phyloP scores from a whole-genome alignment of 2,797 vertebrate genomes.

The Cyprinodon diabolis region DNA sequence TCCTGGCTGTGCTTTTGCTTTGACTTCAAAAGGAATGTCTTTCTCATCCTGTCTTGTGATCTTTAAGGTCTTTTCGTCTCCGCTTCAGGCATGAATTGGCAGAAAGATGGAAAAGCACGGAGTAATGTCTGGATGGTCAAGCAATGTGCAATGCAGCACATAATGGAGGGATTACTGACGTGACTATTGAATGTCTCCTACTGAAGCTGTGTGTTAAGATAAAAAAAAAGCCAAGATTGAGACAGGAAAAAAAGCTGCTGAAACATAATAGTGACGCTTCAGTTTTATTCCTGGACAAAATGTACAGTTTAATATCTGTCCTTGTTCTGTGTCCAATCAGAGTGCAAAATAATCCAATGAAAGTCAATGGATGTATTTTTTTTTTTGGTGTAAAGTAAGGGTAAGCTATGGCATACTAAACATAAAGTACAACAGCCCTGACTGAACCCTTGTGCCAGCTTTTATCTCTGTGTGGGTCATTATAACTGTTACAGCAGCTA shows the following conservation, averaged over 20 bases:
- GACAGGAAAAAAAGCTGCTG: conserved; percentile 4
- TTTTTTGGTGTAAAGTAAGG: no score
- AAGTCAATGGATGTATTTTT: no score
- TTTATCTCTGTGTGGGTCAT: no score
- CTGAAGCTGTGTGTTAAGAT: conserved; percentile 17
- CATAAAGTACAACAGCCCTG: no score
- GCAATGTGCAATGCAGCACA: conserved; percentile 45
- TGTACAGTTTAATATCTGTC: not conserved
- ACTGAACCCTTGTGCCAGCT: no score
- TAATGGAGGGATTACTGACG: conserved; percentile 15
- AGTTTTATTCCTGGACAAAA: not conserved
- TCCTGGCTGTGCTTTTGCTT: conserved; percentile 29
- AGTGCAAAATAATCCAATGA: no score
- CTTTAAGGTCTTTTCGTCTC: conserved; percentile 33
- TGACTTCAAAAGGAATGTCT: conserved; percentile 57
- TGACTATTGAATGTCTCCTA: not conserved
- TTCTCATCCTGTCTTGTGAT: conserved; percentile 46
- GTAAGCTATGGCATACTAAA: no score
- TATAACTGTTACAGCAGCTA: no score
- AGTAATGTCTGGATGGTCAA: conserved; percentile 42
- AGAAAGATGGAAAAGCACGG: conserved; percentile 39
- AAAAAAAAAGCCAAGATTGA: conserved; percentile 1
- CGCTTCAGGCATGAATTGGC: conserved; percentile 37
- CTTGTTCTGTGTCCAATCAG: no score
- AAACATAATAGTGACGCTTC: conserved; percentile 19